Evolutionary conservation across 2,113 vertebrate species (phyloP).

Genomic region (Leucopternis melanops): DNA sequence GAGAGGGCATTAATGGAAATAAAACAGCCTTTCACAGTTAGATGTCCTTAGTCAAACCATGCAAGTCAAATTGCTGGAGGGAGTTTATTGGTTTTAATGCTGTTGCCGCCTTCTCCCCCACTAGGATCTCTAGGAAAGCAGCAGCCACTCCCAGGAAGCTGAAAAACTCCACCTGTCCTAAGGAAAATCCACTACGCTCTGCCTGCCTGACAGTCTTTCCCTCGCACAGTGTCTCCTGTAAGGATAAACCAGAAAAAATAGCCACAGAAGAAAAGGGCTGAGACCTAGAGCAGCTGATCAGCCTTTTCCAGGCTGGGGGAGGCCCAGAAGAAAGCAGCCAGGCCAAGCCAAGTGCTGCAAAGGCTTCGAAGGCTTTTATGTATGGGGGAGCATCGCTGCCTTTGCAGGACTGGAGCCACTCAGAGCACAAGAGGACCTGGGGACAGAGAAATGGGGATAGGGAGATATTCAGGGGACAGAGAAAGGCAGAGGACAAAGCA

Average conservation of each 20-base stretch:
- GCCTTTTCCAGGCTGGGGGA: neutral
- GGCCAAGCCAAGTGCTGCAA: neutral
- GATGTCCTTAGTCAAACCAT: neutral
- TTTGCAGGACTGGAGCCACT: neutral
- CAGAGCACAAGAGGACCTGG: fast-evolving
- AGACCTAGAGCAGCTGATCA: neutral
- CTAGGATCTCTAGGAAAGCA: neutral
- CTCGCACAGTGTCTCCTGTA: neutral
- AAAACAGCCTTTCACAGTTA: neutral
- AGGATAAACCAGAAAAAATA: neutral
- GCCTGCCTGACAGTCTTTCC: neutral
- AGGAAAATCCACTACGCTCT: neutral
- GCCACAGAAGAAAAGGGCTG: neutral
- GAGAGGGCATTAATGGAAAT: neutral
- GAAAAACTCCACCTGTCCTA: neutral
- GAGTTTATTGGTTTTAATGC: neutral
- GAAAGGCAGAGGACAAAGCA: neutral
- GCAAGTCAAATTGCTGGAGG: neutral
- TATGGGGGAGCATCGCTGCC: fast-evolving
- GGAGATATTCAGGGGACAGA: neutral
- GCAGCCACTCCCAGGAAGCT: neutral
- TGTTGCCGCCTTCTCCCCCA: neutral
- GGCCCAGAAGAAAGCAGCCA: neutral
- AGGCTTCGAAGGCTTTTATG: neutral
- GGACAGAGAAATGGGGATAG: neutral